A percentile compares a stretch with the other conserved stretches of the same genome.
These are phyloP conservation scores for Prionailurus bengalensis DNA, from an alignment of 2,113 vertebrate genomes.

Conservation along the genomic window DNA sequence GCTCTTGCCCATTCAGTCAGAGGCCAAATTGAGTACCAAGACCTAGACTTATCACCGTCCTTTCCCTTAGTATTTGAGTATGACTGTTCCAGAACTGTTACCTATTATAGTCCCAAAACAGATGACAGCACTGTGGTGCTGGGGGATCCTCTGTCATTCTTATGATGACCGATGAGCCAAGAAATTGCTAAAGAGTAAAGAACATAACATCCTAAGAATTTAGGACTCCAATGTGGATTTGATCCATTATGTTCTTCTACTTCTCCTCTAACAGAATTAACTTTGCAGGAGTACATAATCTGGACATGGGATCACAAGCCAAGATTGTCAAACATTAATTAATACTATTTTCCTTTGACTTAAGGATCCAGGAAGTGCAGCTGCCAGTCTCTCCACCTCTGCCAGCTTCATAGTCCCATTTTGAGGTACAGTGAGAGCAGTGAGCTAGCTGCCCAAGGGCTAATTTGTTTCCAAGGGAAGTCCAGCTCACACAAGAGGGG, in stretches of 20 bases:
- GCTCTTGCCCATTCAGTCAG: not conserved
- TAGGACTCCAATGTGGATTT: not conserved
- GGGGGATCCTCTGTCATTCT: not conserved
- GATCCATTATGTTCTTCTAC: not conserved
- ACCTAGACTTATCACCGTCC: not conserved
- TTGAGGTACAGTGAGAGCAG: not conserved
- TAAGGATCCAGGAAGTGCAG: constrained; percentile 63
- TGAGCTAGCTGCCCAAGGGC: not conserved
- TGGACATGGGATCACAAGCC: constrained; percentile 28
- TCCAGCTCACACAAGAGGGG: constrained; percentile 8
- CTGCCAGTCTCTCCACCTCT: constrained; percentile 59
- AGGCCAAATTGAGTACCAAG: not conserved
- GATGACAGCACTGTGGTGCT: not conserved
- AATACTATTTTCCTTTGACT: constrained; percentile 71
- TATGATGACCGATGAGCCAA: constrained; percentile 17
- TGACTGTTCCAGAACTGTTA: not conserved
- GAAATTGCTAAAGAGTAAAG: not conserved
- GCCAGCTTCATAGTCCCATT: constrained; percentile 61
- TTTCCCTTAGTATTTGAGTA: not conserved
- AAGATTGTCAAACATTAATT: constrained; percentile 73
- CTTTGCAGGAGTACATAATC: constrained; percentile 50
- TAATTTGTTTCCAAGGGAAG: constrained; percentile 40
- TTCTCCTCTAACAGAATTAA: constrained; percentile 25
- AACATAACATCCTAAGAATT: not conserved
- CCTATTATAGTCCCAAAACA: not conserved